phyloP scores from a whole-genome alignment of 1,140 invertebrate species.

The Centruroides vittatus region DNA sequence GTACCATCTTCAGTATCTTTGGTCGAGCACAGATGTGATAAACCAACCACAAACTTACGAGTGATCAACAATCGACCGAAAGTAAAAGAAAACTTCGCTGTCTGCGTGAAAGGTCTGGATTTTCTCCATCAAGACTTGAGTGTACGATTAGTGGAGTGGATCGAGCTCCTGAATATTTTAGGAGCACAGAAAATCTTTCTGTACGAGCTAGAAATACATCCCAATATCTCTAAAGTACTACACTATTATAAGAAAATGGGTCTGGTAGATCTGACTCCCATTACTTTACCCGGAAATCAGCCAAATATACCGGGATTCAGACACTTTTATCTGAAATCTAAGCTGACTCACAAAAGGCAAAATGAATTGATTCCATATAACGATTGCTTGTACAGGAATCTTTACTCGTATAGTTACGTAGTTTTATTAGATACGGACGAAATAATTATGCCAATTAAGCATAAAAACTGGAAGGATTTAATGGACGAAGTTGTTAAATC shows the following conservation, averaged over 20 bases:
- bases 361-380: conserved; percentile 95
- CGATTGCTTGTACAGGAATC: conserved; percentile 86
- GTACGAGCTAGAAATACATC: conserved; percentile 79
- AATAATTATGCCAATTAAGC: conserved; percentile 78
- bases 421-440: conserved; percentile 85
- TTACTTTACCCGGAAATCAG: conserved; percentile 78
- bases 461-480: conserved; percentile 56
- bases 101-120: conserved; percentile 87
- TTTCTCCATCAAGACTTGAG: conserved; percentile 82
- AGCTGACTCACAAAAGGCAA: conserved; percentile 75
- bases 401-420: conserved; percentile 80
- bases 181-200: conserved; percentile 87
- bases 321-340: conserved; percentile 75
- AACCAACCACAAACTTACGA: conserved; percentile 67
- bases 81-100: conserved; percentile 66
- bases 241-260: conserved; percentile 59
- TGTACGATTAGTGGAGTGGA: conserved; percentile 84
- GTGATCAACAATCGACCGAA: conserved; percentile 54
- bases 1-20: conserved; percentile 72
- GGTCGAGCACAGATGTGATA: conserved; percentile 69
- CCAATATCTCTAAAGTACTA: conserved; percentile 77
- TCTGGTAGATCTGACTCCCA: conserved; percentile 63
- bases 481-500: conserved; percentile 51
- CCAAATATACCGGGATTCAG: conserved; percentile 76
- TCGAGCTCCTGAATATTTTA: conserved; percentile 67